Evolutionary conservation across 2,888 invertebrate genomes (phyloP).

Genomic region (Netelia melanura): DNA sequence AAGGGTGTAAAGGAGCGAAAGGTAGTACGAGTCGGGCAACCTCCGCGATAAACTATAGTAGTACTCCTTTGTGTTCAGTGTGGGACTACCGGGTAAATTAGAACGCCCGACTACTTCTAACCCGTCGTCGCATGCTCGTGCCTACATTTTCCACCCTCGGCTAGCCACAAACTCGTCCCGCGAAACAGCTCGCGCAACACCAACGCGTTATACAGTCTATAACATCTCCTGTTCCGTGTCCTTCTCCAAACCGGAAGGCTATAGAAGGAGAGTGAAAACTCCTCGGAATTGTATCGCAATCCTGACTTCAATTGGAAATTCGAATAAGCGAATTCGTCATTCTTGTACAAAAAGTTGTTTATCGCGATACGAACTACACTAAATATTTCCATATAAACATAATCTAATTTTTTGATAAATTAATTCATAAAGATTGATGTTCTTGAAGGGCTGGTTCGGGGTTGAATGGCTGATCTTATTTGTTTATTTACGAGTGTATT

Average conservation of each 20-base stretch:
- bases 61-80: constrained; percentile 61
- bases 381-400: not conserved
- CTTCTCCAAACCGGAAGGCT: constrained; percentile 14
- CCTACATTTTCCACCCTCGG: constrained; percentile 37
- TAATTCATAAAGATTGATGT: too few relatives aligned
- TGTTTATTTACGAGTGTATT: too few relatives aligned
- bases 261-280: constrained; percentile 1
- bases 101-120: constrained; percentile 60
- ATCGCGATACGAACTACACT: not conserved
- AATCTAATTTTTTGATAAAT: too few relatives aligned
- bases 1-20: constrained; percentile 19
- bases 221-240: constrained; percentile 7
- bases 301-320: constrained; percentile 20
- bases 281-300: not conserved
- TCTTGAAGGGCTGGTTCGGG: too few relatives aligned
- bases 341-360: not conserved
- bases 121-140: constrained; percentile 24
- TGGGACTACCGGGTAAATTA: constrained; percentile 66
- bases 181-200: constrained; percentile 19
- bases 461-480: too few relatives aligned
- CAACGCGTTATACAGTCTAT: constrained; percentile 36
- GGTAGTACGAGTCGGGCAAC: constrained; percentile 50
- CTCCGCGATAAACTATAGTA: constrained; percentile 36
- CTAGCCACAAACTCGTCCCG: constrained; percentile 59
- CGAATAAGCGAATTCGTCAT: not conserved